Evolutionary conservation across 2,888 invertebrate species (phyloP), one percentile per base, ranked within the genome.

Genomic region (Chrysolina oricalcia): DNA sequence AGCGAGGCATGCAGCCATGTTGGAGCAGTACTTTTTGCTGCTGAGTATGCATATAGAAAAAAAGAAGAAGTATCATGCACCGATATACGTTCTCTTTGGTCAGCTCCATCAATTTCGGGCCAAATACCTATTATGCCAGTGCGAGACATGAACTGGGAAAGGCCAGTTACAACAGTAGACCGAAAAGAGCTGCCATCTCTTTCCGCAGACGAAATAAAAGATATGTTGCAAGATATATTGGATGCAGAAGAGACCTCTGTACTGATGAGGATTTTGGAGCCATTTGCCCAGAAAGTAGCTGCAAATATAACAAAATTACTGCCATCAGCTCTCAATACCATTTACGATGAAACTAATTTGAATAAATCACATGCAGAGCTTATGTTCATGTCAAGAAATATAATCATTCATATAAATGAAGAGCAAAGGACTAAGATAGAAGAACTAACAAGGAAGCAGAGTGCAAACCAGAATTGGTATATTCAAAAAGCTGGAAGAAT

Each of bases 211-310:
- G 53, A 66, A 46, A n/a, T 70, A 27, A 35, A n/a, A 23, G 35
- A 48, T 59, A 71, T 53, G 43, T 63, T 76, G 63, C 46, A 71
- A 64, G 62, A 43, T 27, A 43, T 43, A 43, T 43, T 8, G 43
- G 43, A 43, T 43, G 6, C 40, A n/a, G 65, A 46, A 11, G 11
- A 40, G 13, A 40, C 35, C 13, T 46, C 65, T 48, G 53, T 40
- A n/a, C 27, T 72, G n/a, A 72, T 72, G 66, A 27, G 72, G 56
- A 72, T 72, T n/a, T 41, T 72, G 19, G 72, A 72, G 56, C 72
- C 72, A 67, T 66, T 66, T 72, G 67, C 66, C 21, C 13, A n/a
- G n/a, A 43, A 72, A 9, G 27, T 66, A 35, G 23, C 53, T 27
- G 35, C 50, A 59, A 9, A 66, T 27, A 17, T 35, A 9, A 62